These are phyloP conservation scores for Solenopsis fugax DNA, from an alignment of 1,140 invertebrate species.

Conservation along the genomic window DNA sequence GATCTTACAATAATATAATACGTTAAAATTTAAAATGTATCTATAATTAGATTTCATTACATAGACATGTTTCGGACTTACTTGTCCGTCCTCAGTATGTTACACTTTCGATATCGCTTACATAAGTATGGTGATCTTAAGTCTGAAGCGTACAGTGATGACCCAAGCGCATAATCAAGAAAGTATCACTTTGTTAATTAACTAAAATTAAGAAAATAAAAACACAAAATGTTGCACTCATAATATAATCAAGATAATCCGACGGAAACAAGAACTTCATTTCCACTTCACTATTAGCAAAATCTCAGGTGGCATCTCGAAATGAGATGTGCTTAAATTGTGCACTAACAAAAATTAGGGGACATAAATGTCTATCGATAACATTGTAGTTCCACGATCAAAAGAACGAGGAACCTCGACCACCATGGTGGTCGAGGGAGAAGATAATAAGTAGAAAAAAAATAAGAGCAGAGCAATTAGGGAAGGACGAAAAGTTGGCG, in stretches of 20 bases:
- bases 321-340: slow-evolving; percentile 10
- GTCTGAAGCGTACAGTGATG: no score
- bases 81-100: no score
- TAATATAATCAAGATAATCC: neutral
- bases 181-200: slow-evolving; percentile 9
- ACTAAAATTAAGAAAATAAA: neutral
- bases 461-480: neutral
- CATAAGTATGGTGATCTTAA: no score
- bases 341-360: neutral
- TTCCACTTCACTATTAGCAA: neutral
- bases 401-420: neutral
- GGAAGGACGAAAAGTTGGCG: neutral
- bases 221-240: neutral
- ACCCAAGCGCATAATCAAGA: no score
- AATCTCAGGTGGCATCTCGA: neutral
- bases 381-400: neutral
- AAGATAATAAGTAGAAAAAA: neutral
- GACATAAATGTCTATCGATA: neutral
- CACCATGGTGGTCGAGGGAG: neutral
- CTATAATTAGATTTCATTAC: no score
- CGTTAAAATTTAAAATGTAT: no score
- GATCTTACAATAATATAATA: no score
- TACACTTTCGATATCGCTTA: no score
- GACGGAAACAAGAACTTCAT: neutral
- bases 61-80: no score